Evolutionary conservation across 1,140 invertebrate genomes (phyloP).

Genomic region (Lepidotrigona ventralis): DNA sequence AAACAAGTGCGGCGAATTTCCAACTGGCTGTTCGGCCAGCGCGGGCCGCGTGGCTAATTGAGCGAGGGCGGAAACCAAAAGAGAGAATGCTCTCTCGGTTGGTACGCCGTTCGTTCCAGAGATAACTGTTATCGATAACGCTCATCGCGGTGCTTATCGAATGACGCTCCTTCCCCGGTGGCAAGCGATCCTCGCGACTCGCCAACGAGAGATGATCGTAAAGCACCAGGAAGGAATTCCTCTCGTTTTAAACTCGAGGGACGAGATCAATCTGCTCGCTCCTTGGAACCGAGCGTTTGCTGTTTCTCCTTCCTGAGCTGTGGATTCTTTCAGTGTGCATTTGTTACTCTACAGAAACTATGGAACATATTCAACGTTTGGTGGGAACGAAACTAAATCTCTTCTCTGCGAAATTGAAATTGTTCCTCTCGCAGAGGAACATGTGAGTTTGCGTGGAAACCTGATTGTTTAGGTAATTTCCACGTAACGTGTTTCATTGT

Average conservation of each 20-base stretch:
- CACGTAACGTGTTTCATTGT: no score
- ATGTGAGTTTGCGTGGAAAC: no score
- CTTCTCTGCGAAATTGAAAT: no score
- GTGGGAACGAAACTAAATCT: no score
- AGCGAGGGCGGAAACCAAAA: background rate
- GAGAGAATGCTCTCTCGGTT: background rate
- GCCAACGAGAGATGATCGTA: constrained; percentile 17
- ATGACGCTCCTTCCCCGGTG: background rate
- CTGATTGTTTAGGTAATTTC: no score
- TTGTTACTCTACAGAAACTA: no score
- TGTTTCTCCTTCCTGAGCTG: no score
- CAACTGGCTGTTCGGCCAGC: background rate
- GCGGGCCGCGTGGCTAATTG: background rate
- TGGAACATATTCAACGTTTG: no score
- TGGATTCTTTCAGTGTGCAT: no score
- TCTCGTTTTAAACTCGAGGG: background rate
- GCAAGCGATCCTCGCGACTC: constrained; percentile 7
- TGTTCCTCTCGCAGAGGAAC: no score
- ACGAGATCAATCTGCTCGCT: background rate
- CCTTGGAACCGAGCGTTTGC: no score
- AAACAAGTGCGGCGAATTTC: background rate
- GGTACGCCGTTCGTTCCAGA: background rate
- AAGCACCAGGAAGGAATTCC: background rate
- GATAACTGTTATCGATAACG: constrained; percentile 43
- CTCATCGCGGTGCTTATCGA: constrained; percentile 22